Evolutionary conservation across 64 coral and sea anemone species (phyloP).

Genomic region (Exaiptasia diaphana): DNA sequence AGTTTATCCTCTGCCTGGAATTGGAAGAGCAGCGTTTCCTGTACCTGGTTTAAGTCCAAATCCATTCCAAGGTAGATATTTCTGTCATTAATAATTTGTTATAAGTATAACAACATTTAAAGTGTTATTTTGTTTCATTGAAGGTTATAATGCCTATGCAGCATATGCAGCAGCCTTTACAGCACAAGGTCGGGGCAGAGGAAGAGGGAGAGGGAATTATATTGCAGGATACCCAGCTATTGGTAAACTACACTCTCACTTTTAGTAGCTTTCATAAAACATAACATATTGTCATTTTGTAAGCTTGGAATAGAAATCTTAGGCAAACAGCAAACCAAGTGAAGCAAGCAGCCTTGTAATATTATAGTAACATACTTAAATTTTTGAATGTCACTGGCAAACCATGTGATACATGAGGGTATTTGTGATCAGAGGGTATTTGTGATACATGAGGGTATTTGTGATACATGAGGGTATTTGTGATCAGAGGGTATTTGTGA

Average conservation of each 20-base stretch:
- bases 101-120: not conserved
- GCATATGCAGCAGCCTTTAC: slow-evolving; percentile 45
- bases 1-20: slow-evolving; percentile 24
- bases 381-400: no score
- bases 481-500: no score
- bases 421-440: no score
- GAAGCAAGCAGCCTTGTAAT: no score
- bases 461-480: no score
- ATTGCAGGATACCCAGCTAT: slow-evolving; percentile 46
- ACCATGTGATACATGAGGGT: no score
- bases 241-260: slow-evolving; percentile 4
- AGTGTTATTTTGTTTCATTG: not conserved
- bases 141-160: slow-evolving; percentile 19
- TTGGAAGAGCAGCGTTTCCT: slow-evolving; percentile 8
- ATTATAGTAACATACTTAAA: no score
- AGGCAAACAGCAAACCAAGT: no score
- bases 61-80: slow-evolving; percentile 14
- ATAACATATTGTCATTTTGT: no score
- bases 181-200: slow-evolving; percentile 47
- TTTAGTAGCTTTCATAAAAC: no score
- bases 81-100: not conserved
- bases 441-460: no score
- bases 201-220: slow-evolving; percentile 45
- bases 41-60: not conserved
- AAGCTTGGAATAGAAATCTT: no score